Evolutionary conservation across 2,113 vertebrate species (phyloP).

Genomic region (Osmerus mordax): DNA sequence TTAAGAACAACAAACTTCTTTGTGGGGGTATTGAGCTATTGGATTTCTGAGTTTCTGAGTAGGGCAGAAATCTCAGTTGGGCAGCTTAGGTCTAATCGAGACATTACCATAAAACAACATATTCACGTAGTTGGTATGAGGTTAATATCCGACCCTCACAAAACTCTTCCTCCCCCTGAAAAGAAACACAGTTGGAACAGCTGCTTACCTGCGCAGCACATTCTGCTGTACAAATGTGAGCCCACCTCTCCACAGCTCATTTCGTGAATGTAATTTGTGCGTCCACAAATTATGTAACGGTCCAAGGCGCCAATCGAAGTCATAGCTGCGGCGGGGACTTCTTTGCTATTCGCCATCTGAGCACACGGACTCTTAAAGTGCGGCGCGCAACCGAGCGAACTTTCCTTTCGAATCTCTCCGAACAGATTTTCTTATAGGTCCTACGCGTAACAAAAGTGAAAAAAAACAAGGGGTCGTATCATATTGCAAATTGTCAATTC

Average conservation of each 20-base stretch:
- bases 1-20: neutral
- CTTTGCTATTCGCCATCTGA: conserved; percentile 58
- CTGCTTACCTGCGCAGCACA: conserved; percentile 75
- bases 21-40: conserved; percentile 8
- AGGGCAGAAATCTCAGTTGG: too few species aligned
- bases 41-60: neutral
- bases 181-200: conserved; percentile 4
- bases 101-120: neutral
- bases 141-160: conserved; percentile 39
- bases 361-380: neutral
- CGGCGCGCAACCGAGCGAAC: neutral
- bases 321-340: conserved; percentile 13
- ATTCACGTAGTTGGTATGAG: too few species aligned
- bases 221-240: conserved; percentile 68
- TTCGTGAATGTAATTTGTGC: conserved; percentile 67
- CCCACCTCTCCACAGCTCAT: conserved; percentile 67
- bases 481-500: conserved; percentile 42
- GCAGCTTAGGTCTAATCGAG: neutral
- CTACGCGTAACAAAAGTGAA: conserved; percentile 18
- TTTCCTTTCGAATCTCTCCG: conserved; percentile 26
- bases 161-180: conserved; percentile 20
- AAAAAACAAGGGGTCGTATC: conserved; percentile 46
- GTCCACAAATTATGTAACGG: conserved; percentile 41
- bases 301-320: conserved; percentile 26
- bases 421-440: neutral